Percentiles rank a stretch among this genome's conserved stretches.
Conservation (phyloP, 2,888 invertebrate genomes). For the Augiades crinisus region DNA sequence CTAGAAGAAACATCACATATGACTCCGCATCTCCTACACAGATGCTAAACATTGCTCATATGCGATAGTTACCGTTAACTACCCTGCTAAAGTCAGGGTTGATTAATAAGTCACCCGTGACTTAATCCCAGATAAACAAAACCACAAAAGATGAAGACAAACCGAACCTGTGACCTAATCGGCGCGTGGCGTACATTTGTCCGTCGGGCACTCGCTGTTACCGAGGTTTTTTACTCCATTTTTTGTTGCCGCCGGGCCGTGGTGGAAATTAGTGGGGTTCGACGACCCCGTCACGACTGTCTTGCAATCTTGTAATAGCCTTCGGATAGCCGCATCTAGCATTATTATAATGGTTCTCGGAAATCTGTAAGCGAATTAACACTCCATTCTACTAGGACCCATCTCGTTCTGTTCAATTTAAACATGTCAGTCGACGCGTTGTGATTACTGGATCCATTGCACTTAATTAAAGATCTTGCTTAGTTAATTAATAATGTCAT, state of each 20-base stretch:
- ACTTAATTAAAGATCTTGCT: not conserved
- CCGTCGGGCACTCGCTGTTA: slow-evolving; percentile 23
- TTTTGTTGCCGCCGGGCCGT: slow-evolving; percentile 43
- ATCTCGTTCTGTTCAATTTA: not conserved
- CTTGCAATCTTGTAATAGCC: slow-evolving; percentile 40
- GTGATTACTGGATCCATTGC: not conserved
- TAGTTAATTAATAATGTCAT: not conserved
- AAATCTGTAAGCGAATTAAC: slow-evolving; percentile 7
- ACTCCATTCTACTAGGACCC: not conserved
- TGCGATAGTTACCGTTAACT: too few species aligned
- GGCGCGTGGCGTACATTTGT: slow-evolving; percentile 5
- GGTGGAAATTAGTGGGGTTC: slow-evolving; percentile 45
- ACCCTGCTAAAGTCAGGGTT: too few species aligned
- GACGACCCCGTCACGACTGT: slow-evolving; percentile 34
- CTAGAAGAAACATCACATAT: too few species aligned
- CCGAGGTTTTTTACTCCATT: slow-evolving; percentile 40
- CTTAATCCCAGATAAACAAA: too few species aligned
- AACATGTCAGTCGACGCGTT: slow-evolving; percentile 1
- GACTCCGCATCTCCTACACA: too few species aligned
- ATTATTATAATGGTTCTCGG: slow-evolving; percentile 25
- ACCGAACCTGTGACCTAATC: not conserved
- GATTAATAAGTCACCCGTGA: too few species aligned
- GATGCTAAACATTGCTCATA: too few species aligned
- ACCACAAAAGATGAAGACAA: too few species aligned
- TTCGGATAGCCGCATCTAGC: slow-evolving; percentile 31